A percentile compares a stretch with the other conserved stretches of the same genome.
Conservation (phyloP, 2,113 vertebrate genomes). For the Takifugu bimaculatus region DNA sequence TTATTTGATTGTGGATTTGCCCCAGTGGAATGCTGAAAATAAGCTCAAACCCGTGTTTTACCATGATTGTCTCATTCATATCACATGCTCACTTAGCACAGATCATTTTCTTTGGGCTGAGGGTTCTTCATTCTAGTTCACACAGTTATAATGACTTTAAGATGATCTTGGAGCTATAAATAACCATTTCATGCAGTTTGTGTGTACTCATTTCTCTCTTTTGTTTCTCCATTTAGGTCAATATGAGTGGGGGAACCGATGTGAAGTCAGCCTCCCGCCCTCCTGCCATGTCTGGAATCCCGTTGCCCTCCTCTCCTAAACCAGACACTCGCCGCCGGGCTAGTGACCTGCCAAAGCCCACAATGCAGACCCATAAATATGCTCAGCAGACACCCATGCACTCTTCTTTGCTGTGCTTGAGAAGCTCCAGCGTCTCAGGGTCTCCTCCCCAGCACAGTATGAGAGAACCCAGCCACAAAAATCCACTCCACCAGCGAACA, state of each 20-base stretch:
- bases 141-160: not conserved
- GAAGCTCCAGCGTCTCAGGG: conserved; percentile 32
- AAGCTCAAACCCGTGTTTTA: conserved; percentile 50
- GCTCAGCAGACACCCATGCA: conserved; percentile 46
- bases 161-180: not conserved
- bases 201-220: not conserved
- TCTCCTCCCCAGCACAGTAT: conserved; percentile 43
- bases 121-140: conserved; percentile 9
- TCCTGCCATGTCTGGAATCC: conserved; percentile 66
- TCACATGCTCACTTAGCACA: conserved; percentile 26
- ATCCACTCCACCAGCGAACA: conserved; percentile 51
- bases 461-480: conserved; percentile 50
- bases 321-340: conserved; percentile 37
- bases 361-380: conserved; percentile 42
- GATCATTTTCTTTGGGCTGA: not conserved
- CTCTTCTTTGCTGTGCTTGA: conserved; percentile 45
- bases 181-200: not conserved
- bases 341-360: conserved; percentile 44
- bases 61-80: conserved; percentile 40
- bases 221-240: conserved; percentile 36
- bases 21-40: conserved; percentile 37
- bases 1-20: conserved; percentile 43
- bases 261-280: conserved; percentile 58
- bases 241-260: conserved; percentile 72
- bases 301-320: conserved; percentile 67